Evolutionary conservation across 2,113 vertebrate species (phyloP).

Genomic region (Hemichromis elongatus): DNA sequence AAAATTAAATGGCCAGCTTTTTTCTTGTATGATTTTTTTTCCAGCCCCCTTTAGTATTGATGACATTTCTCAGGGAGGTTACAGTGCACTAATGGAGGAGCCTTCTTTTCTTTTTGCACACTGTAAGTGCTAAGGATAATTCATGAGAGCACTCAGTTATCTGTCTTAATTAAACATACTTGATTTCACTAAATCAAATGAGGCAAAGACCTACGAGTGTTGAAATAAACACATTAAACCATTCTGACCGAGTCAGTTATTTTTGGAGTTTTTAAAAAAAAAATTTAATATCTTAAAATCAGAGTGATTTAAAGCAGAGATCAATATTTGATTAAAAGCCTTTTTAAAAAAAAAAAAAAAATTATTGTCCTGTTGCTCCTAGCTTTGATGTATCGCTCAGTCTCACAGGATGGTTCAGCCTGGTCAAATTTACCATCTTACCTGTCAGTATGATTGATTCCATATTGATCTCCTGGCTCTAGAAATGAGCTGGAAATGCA

Average conservation of each 20-base stretch:
- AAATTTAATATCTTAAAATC: slow-evolving; percentile 34
- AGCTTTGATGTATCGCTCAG: slow-evolving; percentile 58
- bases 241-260: slow-evolving; percentile 2
- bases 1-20: background rate
- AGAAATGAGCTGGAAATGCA: slow-evolving; percentile 67
- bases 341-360: slow-evolving; percentile 38
- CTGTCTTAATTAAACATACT: background rate
- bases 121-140: background rate
- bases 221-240: background rate
- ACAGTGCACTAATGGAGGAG: background rate
- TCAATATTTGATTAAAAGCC: slow-evolving; percentile 70
- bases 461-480: slow-evolving; percentile 58
- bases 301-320: slow-evolving; percentile 53
- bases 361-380: slow-evolving; percentile 48
- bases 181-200: background rate
- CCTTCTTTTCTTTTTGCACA: background rate
- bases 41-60: background rate
- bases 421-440: slow-evolving; percentile 68
- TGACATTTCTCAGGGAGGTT: background rate
- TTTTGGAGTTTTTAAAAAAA: background rate
- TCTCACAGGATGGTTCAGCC: slow-evolving; percentile 55
- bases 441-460: slow-evolving; percentile 72
- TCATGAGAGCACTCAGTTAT: background rate
- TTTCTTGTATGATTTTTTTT: background rate
- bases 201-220: background rate